A percentile compares a stretch with the other conserved stretches of the same genome.
phyloP scores from a whole-genome alignment of 1,140 invertebrate species.

The Eciton burchellii region DNA sequence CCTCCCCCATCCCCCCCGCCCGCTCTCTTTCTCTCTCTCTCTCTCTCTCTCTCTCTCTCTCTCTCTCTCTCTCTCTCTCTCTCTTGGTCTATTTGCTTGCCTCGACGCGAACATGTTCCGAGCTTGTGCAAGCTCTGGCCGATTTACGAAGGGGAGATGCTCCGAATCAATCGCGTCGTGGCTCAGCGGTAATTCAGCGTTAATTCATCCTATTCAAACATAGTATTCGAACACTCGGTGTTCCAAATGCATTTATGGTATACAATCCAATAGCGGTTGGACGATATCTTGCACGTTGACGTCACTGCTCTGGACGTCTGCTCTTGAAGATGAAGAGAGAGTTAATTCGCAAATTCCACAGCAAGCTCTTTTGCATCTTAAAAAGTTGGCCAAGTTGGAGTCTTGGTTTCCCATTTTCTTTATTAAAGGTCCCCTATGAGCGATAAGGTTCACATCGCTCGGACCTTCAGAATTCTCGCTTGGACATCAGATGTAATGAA shows the following conservation, averaged over 20 bases:
- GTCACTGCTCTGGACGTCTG: neutral
- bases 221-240: neutral
- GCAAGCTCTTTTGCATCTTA: neutral
- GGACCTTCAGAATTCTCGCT: conserved; percentile 7
- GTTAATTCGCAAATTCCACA: neutral
- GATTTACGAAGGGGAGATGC: conserved; percentile 4
- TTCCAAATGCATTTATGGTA: neutral
- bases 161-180: conserved; percentile 35
- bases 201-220: conserved; percentile 47
- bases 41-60: neutral
- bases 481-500: conserved; percentile 24
- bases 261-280: neutral
- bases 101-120: neutral
- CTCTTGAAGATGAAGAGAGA: neutral
- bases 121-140: neutral
- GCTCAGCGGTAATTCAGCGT: conserved; percentile 32
- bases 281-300: neutral
- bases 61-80: neutral
- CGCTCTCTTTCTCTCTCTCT: neutral
- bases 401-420: neutral
- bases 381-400: neutral
- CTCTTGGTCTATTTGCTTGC: neutral
- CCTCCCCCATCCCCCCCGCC: no score
- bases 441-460: neutral
- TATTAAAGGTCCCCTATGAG: conserved; percentile 2